A percentile compares a stretch with the other conserved stretches of the same genome.
These are phyloP conservation scores for Chromoteleia sp. DNA, from an alignment of 2,888 invertebrate species.

Conservation along the genomic window DNA sequence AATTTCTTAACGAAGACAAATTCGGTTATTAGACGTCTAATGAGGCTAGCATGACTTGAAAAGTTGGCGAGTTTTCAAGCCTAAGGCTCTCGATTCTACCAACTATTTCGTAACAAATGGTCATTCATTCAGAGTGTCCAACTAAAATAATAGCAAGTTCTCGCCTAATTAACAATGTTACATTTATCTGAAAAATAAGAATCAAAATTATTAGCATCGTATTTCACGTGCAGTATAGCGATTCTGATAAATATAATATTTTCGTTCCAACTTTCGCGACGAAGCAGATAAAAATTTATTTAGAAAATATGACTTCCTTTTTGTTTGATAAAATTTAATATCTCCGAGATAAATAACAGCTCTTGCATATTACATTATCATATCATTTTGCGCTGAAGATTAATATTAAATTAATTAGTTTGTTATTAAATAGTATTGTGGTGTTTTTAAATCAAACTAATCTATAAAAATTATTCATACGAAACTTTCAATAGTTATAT, in stretches of 20 bases:
- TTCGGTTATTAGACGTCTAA: constrained; percentile 9
- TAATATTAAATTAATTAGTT: too few species aligned
- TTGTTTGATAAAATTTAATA: too few species aligned
- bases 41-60: constrained; percentile 12
- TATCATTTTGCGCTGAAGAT: too few species aligned
- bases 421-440: too few species aligned
- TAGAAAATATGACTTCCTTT: too few species aligned
- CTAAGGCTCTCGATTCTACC: neutral
- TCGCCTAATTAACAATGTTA: neutral
- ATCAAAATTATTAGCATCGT: constrained; percentile 6
- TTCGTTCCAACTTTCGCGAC: neutral
- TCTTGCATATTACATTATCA: too few species aligned
- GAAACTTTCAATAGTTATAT: too few species aligned
- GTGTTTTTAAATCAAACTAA: too few species aligned
- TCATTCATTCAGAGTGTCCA: neutral
- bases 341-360: too few species aligned
- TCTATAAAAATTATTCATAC: too few species aligned
- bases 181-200: constrained; percentile 9
- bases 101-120: constrained; percentile 16
- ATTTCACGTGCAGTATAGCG: neutral
- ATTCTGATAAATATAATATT: constrained; percentile 7
- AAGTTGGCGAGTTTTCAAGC: constrained; percentile 10
- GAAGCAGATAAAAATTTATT: constrained; percentile 4
- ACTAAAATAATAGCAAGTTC: neutral
- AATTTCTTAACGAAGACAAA: constrained; percentile 13